Percentiles rank a stretch among this genome's conserved stretches.
Evolutionary conservation across 2,888 invertebrate species (phyloP).

Genomic region (Polylopha cassiicola): DNA sequence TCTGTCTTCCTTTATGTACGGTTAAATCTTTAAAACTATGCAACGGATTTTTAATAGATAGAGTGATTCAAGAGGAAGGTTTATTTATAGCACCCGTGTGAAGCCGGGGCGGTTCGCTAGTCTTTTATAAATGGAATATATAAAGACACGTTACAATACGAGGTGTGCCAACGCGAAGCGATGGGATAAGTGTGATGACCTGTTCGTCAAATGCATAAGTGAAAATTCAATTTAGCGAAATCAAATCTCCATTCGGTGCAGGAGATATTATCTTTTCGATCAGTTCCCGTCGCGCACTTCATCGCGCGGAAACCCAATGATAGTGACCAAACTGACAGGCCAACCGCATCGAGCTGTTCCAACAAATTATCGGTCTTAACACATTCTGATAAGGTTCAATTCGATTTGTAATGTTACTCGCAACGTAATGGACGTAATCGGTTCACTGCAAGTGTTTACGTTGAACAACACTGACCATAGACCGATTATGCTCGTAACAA

Average conservation of each 20-base stretch:
- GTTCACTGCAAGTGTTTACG: slow-evolving; percentile 11
- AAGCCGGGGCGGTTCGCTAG: too few relatives aligned
- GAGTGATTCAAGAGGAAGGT: too few relatives aligned
- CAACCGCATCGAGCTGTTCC: not conserved
- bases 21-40: too few relatives aligned
- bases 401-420: not conserved
- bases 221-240: too few relatives aligned
- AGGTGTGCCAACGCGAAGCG: too few relatives aligned
- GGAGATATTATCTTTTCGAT: slow-evolving; percentile 4
- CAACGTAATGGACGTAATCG: slow-evolving; percentile 4
- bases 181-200: too few relatives aligned
- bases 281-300: not conserved
- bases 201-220: too few relatives aligned
- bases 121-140: too few relatives aligned
- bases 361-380: not conserved
- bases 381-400: not conserved
- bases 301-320: slow-evolving; percentile 4
- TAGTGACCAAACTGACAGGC: not conserved
- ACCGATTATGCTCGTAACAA: slow-evolving; percentile 1
- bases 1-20: too few relatives aligned
- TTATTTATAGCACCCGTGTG: too few relatives aligned
- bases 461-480: slow-evolving; percentile 14
- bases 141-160: too few relatives aligned
- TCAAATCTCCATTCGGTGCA: not conserved
- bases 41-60: too few relatives aligned